Evolutionary conservation across 2,888 invertebrate genomes (phyloP), one percentile per base, ranked within the genome.

Genomic region (Stenodera caucasica): DNA sequence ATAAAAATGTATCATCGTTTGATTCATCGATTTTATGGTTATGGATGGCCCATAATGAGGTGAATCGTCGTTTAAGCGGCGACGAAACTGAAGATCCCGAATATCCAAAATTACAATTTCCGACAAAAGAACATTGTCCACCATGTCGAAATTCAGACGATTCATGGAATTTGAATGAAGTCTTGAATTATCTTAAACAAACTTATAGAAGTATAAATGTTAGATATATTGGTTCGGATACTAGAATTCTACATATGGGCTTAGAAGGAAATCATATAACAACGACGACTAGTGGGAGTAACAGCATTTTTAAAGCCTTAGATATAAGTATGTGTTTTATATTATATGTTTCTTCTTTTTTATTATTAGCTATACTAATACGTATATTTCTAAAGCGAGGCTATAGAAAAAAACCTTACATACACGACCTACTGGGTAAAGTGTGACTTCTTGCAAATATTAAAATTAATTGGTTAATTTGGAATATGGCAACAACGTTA

Each of bases 41-140:
- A 23, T 98, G 98, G 98, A 84, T 85, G 71, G 91, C 94, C 0
- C 98, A 98, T 77, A 98, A 98, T 78, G 88, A 89, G 80, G 98
- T 95, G 0, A 99, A 99, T 79, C 82, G 88, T 66, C 86, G 98
- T 68, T 82, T 99, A 26, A 85, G 91, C 21, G 92, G 94, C 0
- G 95, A 96, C 78, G 67, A 81, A 3, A 92, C 95, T 1, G 97
- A 98, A 80, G 98, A 99, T 82, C 95, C 97, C 0, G 79, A 85
- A 56, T 88, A 90, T 80, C 95, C 92, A 0, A 99, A 99, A 81
- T 82, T 90, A 59, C 93, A 94, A 78, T 99, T 94, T 78, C 99
- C 99, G 0, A 69, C 88, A 68, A 74, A 78, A 1, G 73, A 79
- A 4, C 82, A 85, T 59, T 98, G 98, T 79, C 82, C 86, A 0